These are phyloP conservation scores for Pseudopleuronectes americanus DNA, from an alignment of 2,797 vertebrate species.

Conservation along the genomic window DNA sequence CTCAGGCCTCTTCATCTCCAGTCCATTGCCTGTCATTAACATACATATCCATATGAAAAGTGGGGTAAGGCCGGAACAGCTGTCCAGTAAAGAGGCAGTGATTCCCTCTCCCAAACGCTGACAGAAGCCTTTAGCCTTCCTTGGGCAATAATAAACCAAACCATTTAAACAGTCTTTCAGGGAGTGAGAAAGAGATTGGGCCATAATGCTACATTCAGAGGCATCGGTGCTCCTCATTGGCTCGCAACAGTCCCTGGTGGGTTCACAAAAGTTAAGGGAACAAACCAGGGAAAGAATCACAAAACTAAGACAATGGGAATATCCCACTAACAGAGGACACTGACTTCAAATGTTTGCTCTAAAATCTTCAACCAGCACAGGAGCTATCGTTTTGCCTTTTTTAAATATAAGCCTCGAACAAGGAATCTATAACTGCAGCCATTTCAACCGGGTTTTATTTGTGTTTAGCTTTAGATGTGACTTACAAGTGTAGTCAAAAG, in stretches of 20 bases:
- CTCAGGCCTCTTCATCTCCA: slow-evolving; percentile 99
- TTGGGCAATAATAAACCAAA: slow-evolving; percentile 99
- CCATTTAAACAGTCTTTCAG: slow-evolving; percentile 99
- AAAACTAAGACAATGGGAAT: slow-evolving; percentile 59
- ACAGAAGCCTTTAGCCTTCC: slow-evolving; percentile 98
- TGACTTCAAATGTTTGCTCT: neutral
- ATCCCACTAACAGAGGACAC: neutral
- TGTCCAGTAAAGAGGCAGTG: slow-evolving; percentile 96
- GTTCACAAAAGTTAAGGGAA: slow-evolving; percentile 82
- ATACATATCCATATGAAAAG: slow-evolving; percentile 99
- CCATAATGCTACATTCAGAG: slow-evolving; percentile 94
- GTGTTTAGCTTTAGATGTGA: neutral
- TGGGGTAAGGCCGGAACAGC: slow-evolving; percentile 99
- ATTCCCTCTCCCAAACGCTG: slow-evolving; percentile 95
- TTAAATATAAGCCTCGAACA: too few relatives aligned
- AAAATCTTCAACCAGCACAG: neutral
- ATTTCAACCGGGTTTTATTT: neutral
- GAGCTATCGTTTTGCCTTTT: too few relatives aligned
- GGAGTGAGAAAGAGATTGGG: slow-evolving; percentile 84
- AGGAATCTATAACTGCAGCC: neutral
- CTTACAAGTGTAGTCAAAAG: slow-evolving; percentile 1
- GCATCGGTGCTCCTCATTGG: slow-evolving; percentile 85
- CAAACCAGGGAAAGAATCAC: slow-evolving; percentile 50
- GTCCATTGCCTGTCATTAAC: slow-evolving; percentile 99
- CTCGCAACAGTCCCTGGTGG: slow-evolving; percentile 89